Evolutionary conservation across 2,888 invertebrate species (phyloP).

Genomic region (Clitarchus hookeri): DNA sequence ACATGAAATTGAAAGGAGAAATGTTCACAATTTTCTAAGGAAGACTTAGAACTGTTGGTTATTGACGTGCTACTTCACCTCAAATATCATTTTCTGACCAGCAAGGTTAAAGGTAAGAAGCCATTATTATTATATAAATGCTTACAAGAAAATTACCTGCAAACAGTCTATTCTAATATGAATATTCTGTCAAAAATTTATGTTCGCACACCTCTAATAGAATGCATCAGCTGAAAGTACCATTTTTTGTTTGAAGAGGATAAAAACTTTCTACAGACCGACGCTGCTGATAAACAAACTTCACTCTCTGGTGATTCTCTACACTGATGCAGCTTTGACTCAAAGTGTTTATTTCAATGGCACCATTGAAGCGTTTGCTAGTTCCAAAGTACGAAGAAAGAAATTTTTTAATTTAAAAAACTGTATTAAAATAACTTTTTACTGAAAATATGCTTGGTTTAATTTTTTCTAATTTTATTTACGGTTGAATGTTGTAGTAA

Average conservation of each 20-base stretch:
- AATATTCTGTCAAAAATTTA: background rate
- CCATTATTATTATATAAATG: conserved; percentile 10
- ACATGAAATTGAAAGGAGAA: background rate
- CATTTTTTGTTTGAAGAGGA: background rate
- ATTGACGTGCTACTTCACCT: conserved; percentile 1
- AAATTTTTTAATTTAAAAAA: no score
- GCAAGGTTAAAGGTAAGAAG: background rate
- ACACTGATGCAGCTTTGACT: background rate
- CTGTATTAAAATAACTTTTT: no score
- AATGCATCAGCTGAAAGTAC: conserved; percentile 5
- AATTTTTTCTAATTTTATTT: no score
- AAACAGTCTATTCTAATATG: background rate
- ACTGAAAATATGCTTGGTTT: no score
- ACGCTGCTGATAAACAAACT: background rate
- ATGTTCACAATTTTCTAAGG: background rate
- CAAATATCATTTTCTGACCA: background rate
- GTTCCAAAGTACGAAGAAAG: no score
- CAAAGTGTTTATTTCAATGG: background rate
- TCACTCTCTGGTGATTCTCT: background rate
- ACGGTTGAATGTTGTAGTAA: no score
- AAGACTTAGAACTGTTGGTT: conserved; percentile 10
- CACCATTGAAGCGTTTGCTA: background rate
- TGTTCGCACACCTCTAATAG: conserved; percentile 20
- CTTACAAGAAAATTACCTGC: background rate
- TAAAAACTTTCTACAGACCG: background rate